These are phyloP conservation scores for Callinectes sapidus DNA, from an alignment of 2,888 invertebrate genomes.

Conservation along the genomic window DNA sequence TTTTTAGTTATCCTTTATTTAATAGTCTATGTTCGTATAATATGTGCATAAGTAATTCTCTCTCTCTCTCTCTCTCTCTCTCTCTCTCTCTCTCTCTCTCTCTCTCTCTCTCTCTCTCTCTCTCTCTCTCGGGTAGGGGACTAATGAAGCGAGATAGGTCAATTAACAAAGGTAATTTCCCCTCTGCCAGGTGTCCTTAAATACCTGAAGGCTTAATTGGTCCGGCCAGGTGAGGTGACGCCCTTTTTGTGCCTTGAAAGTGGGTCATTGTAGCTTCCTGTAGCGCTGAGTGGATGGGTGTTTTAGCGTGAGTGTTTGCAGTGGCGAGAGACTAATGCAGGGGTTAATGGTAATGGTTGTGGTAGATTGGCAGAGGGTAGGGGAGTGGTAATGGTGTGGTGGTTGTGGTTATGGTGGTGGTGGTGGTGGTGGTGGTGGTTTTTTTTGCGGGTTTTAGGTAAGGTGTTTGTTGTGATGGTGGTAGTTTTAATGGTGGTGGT, in stretches of 20 bases:
- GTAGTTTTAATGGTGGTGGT: not conserved
- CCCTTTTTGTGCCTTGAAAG: not conserved
- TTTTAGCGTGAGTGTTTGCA: not conserved
- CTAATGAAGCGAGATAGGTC: constrained; percentile 8
- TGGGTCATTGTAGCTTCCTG: constrained; percentile 5
- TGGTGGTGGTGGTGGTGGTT: not conserved
- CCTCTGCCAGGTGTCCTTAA: constrained; percentile 9
- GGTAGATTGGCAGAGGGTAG: not conserved
- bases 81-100: not conserved
- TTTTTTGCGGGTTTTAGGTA: not conserved
- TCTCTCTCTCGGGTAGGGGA: not conserved
- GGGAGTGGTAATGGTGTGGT: not conserved
- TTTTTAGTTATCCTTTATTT: no score
- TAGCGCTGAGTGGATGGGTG: not conserved
- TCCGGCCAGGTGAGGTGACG: constrained; percentile 7
- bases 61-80: not conserved
- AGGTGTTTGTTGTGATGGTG: not conserved
- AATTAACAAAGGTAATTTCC: not conserved
- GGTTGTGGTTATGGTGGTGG: not conserved
- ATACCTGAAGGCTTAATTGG: not conserved
- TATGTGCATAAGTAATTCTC: not conserved
- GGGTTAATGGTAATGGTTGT: not conserved
- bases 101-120: not conserved
- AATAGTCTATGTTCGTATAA: no score
- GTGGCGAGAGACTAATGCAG: not conserved